Base-by-base conservation (phyloP, 2,888 invertebrate genomes). In the Charanyca ferruginea region DNA sequence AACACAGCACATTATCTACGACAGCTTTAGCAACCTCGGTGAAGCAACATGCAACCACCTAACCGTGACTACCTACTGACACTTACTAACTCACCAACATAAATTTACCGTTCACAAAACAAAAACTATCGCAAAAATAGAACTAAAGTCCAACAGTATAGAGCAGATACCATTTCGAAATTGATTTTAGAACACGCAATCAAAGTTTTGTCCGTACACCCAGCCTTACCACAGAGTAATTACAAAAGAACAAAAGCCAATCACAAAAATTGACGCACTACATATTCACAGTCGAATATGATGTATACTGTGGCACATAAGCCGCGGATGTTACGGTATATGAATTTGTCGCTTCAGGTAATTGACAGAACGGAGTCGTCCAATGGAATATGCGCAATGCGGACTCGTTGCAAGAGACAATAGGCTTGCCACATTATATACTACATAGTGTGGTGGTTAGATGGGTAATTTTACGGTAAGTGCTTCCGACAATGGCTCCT, bases 391-490 rank as follows among this genome's bases (percentile, higher is more conserved):
- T 70, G 71, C 81, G 81, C 74, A 83, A 83, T 75, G 79, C 66
- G 53, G 66, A 72, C 67, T 68, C 51, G 72, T 82, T 81, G 77
- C 77, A 72, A 75, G 74, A 83, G 76, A 85, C 85, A 86, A 87
- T 85, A 78, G 81, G 59, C 69, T 69, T 57, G 58, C 71, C 68
- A 81, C 75, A 75, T 83, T 63, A 80, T 80, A 65, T 85, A 80
- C 66, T 79, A 81, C 78, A 85, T 79, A 78, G 77, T 84, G 84
- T 77, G 73, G 86, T 85, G 87, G 87, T 70, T 86, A 87, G 87
- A 83, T 84, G 86, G 89, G 92, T 91, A 94, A 94, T 94, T 94
- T 94, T 94, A 91, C 93, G 90, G 93, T 93, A 89, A 85, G 86
- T 90, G 91, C 87, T 82, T 88, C 83, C 87, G 87, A 91, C 91